These are phyloP conservation scores for Lucinisca nassula DNA, from an alignment of 2,888 invertebrate species.

Conservation along the genomic window DNA sequence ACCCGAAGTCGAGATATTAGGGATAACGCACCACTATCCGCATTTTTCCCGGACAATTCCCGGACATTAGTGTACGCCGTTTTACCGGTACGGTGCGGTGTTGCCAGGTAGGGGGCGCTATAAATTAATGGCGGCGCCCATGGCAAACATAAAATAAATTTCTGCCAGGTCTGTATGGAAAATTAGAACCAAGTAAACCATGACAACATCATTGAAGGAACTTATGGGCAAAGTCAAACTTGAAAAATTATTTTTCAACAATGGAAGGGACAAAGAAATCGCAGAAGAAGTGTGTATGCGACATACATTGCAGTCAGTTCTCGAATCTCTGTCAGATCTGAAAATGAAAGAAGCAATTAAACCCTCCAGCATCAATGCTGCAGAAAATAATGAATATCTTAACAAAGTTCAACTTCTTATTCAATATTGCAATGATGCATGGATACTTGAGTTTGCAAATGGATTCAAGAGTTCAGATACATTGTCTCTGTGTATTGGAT, in stretches of 20 bases:
- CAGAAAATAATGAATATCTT: not conserved
- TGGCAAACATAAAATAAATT: not conserved
- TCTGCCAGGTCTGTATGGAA: not conserved
- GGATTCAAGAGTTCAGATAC: conserved; percentile 59
- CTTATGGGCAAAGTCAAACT: not conserved
- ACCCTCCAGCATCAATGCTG: not conserved
- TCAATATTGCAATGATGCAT: not conserved
- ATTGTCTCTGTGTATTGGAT: conserved; percentile 43
- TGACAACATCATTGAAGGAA: not conserved
- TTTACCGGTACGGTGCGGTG: too few relatives aligned
- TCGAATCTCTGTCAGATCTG: conserved; percentile 47
- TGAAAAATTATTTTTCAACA: not conserved
- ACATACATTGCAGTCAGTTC: conserved; percentile 50
- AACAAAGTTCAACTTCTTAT: not conserved
- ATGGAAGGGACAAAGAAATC: conserved; percentile 8
- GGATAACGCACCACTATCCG: too few relatives aligned
- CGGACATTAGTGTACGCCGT: too few relatives aligned
- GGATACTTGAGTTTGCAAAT: conserved; percentile 52
- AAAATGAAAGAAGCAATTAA: conserved; percentile 12
- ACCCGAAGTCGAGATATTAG: too few relatives aligned
- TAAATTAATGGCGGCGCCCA: conserved; percentile 4
- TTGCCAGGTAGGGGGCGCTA: not conserved
- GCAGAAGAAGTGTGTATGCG: conserved; percentile 42
- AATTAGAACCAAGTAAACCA: not conserved
- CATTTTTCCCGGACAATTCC: too few relatives aligned